Evolutionary conservation across 2,113 vertebrate genomes (phyloP).

Genomic region (Fulica atra): DNA sequence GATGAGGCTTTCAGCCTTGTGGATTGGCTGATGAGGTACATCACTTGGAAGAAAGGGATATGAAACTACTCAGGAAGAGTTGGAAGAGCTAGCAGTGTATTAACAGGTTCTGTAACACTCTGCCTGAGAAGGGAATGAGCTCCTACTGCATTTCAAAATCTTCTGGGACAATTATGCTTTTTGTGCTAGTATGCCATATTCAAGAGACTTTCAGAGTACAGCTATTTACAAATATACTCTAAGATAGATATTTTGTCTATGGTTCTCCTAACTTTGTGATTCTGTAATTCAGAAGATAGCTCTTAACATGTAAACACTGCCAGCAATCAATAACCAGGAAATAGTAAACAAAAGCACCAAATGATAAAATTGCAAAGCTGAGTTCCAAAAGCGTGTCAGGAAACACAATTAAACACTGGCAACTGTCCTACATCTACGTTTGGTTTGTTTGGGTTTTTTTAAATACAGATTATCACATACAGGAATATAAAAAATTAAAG

Average conservation of each 20-base stretch:
- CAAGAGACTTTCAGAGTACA: not conserved
- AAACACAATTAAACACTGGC: conserved; percentile 43
- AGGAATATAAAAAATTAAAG: not conserved
- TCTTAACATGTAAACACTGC: not conserved
- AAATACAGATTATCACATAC: not conserved
- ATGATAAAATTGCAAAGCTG: conserved; percentile 49
- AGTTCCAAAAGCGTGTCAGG: not conserved
- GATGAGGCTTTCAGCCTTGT: not conserved
- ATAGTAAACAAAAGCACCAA: not conserved
- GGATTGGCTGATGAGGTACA: not conserved
- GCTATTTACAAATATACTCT: not conserved
- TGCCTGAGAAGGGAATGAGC: not conserved
- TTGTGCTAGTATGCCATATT: not conserved
- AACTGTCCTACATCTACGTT: not conserved
- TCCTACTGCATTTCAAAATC: not conserved
- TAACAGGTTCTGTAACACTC: not conserved
- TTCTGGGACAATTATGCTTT: not conserved
- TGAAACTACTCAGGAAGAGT: not conserved
- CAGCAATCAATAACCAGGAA: conserved; percentile 20
- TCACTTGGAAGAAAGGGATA: not conserved
- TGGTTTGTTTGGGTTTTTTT: not conserved
- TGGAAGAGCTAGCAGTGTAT: not conserved
- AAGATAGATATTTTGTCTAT: not conserved
- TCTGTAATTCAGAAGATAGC: not conserved
- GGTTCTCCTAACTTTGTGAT: not conserved